These are phyloP conservation scores for Carassius carassius DNA, from an alignment of 2,113 vertebrate species.

Conservation along the genomic window DNA sequence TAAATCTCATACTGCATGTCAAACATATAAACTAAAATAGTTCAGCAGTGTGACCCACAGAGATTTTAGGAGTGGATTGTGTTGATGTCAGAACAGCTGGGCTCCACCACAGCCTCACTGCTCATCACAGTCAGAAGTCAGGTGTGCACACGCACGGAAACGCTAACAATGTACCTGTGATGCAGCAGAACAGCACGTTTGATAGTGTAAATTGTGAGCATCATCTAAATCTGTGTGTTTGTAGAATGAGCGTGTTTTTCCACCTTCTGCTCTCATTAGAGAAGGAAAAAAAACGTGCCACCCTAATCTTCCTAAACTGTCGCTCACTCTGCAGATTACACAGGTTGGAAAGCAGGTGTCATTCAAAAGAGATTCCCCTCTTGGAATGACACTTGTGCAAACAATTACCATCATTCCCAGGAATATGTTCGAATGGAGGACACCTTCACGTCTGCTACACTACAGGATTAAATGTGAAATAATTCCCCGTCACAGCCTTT, in stretches of 20 bases:
- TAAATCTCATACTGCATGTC: not conserved
- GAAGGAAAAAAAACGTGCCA: not conserved
- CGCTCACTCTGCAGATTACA: not conserved
- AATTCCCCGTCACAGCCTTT: constrained; percentile 16
- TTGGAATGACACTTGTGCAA: not conserved
- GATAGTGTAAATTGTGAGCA: not conserved
- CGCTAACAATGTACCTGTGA: not conserved
- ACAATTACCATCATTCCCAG: constrained; percentile 4
- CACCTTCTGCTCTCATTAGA: not conserved
- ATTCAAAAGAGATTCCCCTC: not conserved
- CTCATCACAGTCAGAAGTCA: not conserved
- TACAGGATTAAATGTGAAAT: constrained; percentile 33
- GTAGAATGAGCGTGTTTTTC: not conserved
- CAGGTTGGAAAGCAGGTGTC: not conserved
- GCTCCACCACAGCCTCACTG: not conserved
- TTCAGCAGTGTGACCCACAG: not conserved
- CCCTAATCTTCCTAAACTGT: constrained; percentile 14
- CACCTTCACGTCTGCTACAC: not conserved
- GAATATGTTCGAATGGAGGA: constrained; percentile 16
- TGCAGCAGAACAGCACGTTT: not conserved
- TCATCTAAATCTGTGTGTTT: not conserved
- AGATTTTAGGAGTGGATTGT: not conserved
- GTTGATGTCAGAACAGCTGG: constrained; percentile 3
- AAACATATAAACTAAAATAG: not conserved
- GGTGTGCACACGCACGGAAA: constrained; percentile 47